These are phyloP conservation scores for Eupristina koningsbergeri DNA, from an alignment of 1,140 invertebrate genomes.

Conservation along the genomic window DNA sequence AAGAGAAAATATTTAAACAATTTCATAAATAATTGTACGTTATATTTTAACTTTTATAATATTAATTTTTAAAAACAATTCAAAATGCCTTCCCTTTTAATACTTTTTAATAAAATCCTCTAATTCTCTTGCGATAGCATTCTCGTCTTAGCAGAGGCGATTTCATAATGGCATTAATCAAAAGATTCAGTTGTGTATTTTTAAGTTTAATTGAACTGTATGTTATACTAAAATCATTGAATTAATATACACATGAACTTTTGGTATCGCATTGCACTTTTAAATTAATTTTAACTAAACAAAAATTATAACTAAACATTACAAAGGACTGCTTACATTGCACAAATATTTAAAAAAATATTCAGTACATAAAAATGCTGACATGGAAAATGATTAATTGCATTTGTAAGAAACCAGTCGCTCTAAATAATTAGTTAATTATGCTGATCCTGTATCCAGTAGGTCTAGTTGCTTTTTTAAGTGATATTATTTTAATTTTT, in stretches of 20 bases:
- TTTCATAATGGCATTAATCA: not conserved
- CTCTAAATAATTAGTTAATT: constrained; percentile 17
- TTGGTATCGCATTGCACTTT: not conserved
- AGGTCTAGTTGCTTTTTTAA: not conserved
- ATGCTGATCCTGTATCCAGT: constrained; percentile 10
- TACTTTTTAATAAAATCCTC: not conserved
- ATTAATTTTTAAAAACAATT: no score
- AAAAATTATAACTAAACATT: not conserved
- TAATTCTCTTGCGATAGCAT: no score
- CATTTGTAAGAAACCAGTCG: constrained; percentile 13
- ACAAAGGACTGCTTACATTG: constrained; percentile 5
- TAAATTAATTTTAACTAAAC: not conserved
- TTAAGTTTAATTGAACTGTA: not conserved
- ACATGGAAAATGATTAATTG: constrained; percentile 12
- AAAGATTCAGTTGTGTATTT: not conserved
- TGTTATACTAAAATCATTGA: not conserved
- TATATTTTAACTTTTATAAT: not conserved
- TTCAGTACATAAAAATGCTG: constrained; percentile 9
- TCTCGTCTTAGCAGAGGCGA: no score
- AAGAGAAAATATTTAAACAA: not conserved
- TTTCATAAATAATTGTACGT: not conserved
- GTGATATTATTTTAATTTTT: not conserved
- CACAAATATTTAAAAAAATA: constrained; percentile 7
- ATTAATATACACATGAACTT: not conserved
- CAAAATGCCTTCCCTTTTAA: no score